A percentile compares a stretch with the other conserved stretches of the same genome.
These are phyloP conservation scores for Cybosia mesomella DNA, from an alignment of 2,888 invertebrate species.

Conservation along the genomic window DNA sequence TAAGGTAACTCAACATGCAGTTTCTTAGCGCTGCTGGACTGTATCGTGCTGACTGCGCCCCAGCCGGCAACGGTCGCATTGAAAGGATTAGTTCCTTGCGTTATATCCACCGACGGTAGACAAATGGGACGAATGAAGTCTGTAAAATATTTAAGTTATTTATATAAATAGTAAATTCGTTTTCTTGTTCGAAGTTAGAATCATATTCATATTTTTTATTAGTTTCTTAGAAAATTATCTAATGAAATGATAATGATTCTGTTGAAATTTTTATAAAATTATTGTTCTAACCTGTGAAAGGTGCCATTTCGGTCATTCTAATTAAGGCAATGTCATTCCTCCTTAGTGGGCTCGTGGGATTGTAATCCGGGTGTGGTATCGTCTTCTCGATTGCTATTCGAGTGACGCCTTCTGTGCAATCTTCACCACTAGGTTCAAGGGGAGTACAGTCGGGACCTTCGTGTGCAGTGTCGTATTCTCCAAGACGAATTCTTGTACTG, in stretches of 20 bases:
- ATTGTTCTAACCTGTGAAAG: slow-evolving; percentile 40
- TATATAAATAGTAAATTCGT: not conserved
- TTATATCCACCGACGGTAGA: slow-evolving; percentile 38
- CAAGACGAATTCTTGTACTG: slow-evolving; percentile 67
- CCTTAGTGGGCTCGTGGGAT: slow-evolving; percentile 38
- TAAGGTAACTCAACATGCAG: slow-evolving; percentile 60
- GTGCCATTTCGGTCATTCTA: slow-evolving; percentile 60
- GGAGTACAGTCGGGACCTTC: slow-evolving; percentile 72
- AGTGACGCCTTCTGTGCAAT: slow-evolving; percentile 75
- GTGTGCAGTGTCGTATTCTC: slow-evolving; percentile 79
- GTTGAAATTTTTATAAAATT: not conserved
- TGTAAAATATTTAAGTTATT: slow-evolving; percentile 20
- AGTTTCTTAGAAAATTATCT: not conserved
- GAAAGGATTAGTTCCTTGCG: slow-evolving; percentile 19
- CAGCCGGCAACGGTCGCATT: slow-evolving; percentile 53
- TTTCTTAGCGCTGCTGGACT: slow-evolving; percentile 58
- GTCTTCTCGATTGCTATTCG: slow-evolving; percentile 68
- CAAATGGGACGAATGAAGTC: slow-evolving; percentile 49
- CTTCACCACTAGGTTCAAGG: slow-evolving; percentile 57
- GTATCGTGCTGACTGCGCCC: slow-evolving; percentile 54
- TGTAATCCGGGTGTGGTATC: slow-evolving; percentile 79
- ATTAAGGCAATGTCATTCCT: slow-evolving; percentile 82
- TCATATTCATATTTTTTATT: no score
- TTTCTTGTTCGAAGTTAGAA: no score
- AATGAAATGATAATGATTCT: not conserved